phyloP scores from a whole-genome alignment of 2,797 vertebrate genomes.

The Otolemur crassicaudatus region DNA sequence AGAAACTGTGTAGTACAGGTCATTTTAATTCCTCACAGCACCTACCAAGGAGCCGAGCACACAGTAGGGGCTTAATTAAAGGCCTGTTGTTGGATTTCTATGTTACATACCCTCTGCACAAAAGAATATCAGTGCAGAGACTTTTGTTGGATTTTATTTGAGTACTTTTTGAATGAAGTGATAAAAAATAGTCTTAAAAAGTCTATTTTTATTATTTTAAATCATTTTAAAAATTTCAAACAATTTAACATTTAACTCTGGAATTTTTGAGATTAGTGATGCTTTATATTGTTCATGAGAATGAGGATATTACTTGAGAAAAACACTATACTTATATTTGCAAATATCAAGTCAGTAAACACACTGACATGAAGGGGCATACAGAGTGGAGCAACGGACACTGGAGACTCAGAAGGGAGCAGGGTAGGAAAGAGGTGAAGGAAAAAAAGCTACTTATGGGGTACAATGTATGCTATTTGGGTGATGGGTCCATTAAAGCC shows the following conservation, averaged over 20 bases:
- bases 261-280: conserved; percentile 23
- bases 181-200: conserved; percentile 47
- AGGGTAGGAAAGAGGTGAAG: background rate
- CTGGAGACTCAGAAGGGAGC: background rate
- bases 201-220: conserved; percentile 54
- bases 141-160: conserved; percentile 29
- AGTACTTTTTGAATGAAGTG: conserved; percentile 23
- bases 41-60: background rate
- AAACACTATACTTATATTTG: conserved; percentile 29
- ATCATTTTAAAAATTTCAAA: conserved; percentile 50
- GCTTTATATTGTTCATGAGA: conserved; percentile 34
- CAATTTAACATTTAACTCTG: conserved; percentile 58
- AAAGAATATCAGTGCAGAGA: conserved; percentile 47
- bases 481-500: background rate
- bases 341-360: conserved; percentile 47
- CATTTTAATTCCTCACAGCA: background rate
- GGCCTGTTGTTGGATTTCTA: background rate
- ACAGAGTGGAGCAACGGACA: background rate
- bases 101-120: background rate
- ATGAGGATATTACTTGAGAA: conserved; percentile 54
- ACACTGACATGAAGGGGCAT: background rate
- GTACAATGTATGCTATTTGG: background rate
- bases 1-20: background rate
- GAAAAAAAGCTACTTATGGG: background rate
- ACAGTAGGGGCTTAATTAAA: background rate